A percentile compares a stretch with the other conserved stretches of the same genome.
phyloP scores from a whole-genome alignment of 2,797 vertebrate species.

The Margarornis squamiger region DNA sequence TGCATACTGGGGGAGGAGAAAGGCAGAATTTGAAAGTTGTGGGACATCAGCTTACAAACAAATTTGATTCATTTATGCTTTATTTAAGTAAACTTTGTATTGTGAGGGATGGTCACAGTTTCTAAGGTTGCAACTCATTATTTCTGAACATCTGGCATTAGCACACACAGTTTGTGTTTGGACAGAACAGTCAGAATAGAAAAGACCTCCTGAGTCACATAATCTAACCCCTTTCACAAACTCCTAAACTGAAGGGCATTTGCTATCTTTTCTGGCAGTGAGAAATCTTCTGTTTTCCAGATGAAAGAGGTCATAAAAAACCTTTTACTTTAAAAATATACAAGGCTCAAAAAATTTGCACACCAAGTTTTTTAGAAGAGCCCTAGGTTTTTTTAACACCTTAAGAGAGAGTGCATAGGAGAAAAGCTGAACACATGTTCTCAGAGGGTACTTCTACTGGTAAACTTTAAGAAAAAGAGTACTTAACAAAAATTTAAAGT shows the following conservation, averaged over 20 bases:
- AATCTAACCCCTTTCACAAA: background rate
- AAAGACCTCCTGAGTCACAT: background rate
- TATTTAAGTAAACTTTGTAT: background rate
- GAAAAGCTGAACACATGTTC: background rate
- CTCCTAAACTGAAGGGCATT: background rate
- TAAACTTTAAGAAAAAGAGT: background rate
- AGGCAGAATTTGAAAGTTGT: background rate
- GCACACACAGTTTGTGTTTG: background rate
- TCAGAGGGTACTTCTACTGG: background rate
- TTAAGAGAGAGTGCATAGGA: background rate
- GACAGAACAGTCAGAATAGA: background rate
- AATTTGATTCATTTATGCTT: background rate
- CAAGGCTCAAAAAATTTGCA: background rate
- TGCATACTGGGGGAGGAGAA: too few species aligned
- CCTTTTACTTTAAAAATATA: background rate
- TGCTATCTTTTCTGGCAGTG: background rate
- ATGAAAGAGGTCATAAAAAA: background rate
- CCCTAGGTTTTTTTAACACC: background rate
- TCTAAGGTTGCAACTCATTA: background rate
- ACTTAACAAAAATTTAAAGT: background rate
- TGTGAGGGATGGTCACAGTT: background rate
- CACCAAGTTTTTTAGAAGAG: background rate
- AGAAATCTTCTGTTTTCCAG: background rate
- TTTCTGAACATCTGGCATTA: background rate
- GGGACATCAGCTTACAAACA: background rate